Percentiles rank a stretch among this genome's conserved stretches.
Evolutionary conservation across 2,888 invertebrate species (phyloP).

Genomic region (Ormia ochracea): DNA sequence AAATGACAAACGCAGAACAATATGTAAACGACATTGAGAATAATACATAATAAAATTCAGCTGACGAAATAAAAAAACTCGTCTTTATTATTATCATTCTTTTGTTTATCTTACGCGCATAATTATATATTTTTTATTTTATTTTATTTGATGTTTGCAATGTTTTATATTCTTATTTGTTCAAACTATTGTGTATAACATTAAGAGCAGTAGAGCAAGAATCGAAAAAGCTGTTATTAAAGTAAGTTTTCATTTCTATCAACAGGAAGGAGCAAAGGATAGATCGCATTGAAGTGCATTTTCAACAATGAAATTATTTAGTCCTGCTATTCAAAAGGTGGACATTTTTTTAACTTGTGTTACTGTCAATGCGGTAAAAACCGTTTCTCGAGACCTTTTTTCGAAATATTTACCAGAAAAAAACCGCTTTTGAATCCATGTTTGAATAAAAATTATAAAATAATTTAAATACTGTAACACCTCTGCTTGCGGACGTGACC

Average conservation of each 20-base stretch:
- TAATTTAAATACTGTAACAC: too few relatives aligned
- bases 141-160: too few relatives aligned
- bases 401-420: too few relatives aligned
- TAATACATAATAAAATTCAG: conserved; percentile 20
- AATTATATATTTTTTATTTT: conserved; percentile 13
- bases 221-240: not conserved
- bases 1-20: conserved; percentile 39
- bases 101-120: conserved; percentile 9
- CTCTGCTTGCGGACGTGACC: too few relatives aligned
- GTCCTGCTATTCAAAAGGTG: not conserved
- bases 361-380: not conserved
- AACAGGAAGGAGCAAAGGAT: conserved; percentile 4
- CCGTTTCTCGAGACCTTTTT: too few relatives aligned
- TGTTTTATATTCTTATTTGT: not conserved
- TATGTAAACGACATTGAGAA: conserved; percentile 41
- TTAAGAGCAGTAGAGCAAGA: not conserved
- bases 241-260: conserved; percentile 40
- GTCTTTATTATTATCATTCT: conserved; percentile 27
- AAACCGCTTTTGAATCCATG: too few relatives aligned
- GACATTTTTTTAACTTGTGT: not conserved
- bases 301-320: not conserved
- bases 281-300: not conserved
- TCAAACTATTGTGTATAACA: not conserved
- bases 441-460: too few relatives aligned
- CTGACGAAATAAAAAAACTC: conserved; percentile 5